Conservation (phyloP, 1,140 invertebrate genomes). For the Latrodectus geometricus region DNA sequence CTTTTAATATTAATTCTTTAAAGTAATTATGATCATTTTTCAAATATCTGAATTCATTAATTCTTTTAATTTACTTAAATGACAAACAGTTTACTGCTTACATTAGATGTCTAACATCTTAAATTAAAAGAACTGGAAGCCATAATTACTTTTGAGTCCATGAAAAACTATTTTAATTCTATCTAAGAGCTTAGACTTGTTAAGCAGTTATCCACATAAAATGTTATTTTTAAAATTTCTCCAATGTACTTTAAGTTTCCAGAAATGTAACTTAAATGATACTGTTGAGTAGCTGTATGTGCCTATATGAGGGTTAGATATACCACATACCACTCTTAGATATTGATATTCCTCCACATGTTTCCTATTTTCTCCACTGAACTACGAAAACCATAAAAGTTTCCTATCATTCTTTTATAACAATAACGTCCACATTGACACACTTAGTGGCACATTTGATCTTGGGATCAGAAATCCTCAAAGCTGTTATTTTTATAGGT, state of each 20-base stretch:
- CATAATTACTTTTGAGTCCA: not conserved
- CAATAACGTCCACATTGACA: too few relatives aligned
- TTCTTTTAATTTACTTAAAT: too few relatives aligned
- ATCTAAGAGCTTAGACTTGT: not conserved
- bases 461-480: too few relatives aligned
- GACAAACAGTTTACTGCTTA: not conserved
- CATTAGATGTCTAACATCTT: not conserved
- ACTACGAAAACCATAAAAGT: constrained; percentile 18
- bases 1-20: too few relatives aligned
- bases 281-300: not conserved
- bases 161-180: constrained; percentile 2
- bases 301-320: not conserved
- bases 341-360: not conserved
- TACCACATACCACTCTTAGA: constrained; percentile 19
- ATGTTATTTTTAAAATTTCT: not conserved
- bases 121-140: not conserved
- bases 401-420: not conserved
- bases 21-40: too few relatives aligned
- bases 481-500: too few relatives aligned
- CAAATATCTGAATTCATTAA: too few relatives aligned
- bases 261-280: constrained; percentile 5
- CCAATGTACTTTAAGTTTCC: constrained; percentile 1
- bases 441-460: too few relatives aligned
- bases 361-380: not conserved
- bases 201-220: constrained; percentile 25